A percentile compares a stretch with the other conserved stretches of the same genome.
phyloP scores from a whole-genome alignment of 2,113 vertebrate genomes.

The Oxyruncus cristatus region DNA sequence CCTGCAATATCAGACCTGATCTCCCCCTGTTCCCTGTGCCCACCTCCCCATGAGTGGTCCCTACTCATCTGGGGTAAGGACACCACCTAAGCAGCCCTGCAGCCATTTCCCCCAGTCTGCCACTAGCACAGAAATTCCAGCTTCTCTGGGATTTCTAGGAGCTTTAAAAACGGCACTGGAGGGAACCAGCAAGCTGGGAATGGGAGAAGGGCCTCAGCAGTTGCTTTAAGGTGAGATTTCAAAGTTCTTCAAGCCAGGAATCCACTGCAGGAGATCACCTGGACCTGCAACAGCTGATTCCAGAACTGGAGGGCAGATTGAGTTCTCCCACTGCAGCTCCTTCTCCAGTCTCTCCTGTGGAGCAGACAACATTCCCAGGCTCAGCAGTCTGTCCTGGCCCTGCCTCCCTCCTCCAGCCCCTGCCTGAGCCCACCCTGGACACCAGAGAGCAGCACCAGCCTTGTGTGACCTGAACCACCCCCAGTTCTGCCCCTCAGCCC shows the following conservation, averaged over 20 bases:
- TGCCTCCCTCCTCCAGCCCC: not conserved
- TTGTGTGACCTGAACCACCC: not conserved
- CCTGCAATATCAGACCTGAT: not conserved
- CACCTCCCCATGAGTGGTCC: not conserved
- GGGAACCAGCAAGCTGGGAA: not conserved
- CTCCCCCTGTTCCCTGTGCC: not conserved
- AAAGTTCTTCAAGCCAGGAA: not conserved
- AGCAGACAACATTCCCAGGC: not conserved
- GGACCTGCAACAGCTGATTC: not conserved
- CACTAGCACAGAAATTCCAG: not conserved
- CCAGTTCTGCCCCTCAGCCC: not conserved
- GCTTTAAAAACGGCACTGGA: not conserved
- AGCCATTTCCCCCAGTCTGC: not conserved
- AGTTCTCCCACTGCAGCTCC: not conserved
- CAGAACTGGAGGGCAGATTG: not conserved
- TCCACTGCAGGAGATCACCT: not conserved
- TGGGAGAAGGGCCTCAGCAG: accelerated
- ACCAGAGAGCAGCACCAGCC: not conserved
- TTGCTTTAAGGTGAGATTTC: not conserved
- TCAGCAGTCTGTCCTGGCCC: not conserved
- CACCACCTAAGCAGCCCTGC: not conserved
- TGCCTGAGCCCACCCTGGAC: not conserved
- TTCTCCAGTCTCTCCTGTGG: not conserved
- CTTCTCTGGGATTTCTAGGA: not conserved
- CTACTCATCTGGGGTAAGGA: not conserved